Base-by-base conservation (phyloP, 1,140 invertebrate genomes). In the Micrasema minimum region DNA sequence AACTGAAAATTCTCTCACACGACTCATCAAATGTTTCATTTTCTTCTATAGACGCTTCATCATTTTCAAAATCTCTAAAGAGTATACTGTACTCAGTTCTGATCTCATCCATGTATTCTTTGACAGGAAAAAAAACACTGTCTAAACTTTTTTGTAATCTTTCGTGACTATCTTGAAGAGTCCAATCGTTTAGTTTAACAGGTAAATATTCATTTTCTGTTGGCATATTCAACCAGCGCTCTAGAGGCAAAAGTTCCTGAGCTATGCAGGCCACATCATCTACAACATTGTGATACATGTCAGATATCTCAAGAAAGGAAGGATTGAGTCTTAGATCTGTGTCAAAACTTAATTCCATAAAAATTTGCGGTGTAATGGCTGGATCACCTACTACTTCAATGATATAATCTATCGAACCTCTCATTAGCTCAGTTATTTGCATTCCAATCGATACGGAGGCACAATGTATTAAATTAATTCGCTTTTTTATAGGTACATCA, bases 1-100 rank as follows among this genome's bases (percentile, higher is more conserved):
- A 90, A 70, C 85, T 84, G 70, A 85, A 80, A 41, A 91, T 87
- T 78, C 89, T 87, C 22, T 83, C 81, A 37, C 85, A 84, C 48
- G 85, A 86, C 43, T 83, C 83, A 66, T 88, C 85, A 77, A 90
- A 90, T 26, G 43, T 22, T 14, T 51, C 61, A 77, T 65, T 76
- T 64, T 43, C 72, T 10, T 26, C 57, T 31, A 62, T 38, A 50
- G n/a, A 12, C 66, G 88, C 85, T 77, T 90, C 89, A 31, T 62
- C 26, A 10, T 45, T 51, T n/a, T 20, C 78, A 77, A 66, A 77
- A 66, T 46, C 72, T 51, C 26, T 26, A 18, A 69, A 51, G 79
- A 83, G 62, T 79, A 83, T 81, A 45, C 76, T 66, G 66, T 82
- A 83, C 72, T 80, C 77, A 67, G 69, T 31, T 67, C 78, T 79